These are phyloP conservation scores for Anthoptus insignis DNA, from an alignment of 2,888 invertebrate genomes.

Conservation along the genomic window DNA sequence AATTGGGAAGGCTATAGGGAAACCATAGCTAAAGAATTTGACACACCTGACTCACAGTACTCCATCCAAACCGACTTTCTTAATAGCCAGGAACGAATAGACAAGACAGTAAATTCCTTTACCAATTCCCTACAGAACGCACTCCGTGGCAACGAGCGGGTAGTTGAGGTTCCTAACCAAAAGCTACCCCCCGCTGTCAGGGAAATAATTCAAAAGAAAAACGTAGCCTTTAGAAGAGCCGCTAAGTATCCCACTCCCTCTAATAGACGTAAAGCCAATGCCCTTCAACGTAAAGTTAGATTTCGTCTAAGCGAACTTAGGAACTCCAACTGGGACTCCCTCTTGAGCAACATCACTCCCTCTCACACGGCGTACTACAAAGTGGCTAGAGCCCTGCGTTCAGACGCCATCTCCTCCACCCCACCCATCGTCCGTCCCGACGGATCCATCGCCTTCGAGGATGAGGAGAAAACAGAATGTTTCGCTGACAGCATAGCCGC, in stretches of 20 bases:
- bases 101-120: not conserved
- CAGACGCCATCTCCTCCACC: not conserved
- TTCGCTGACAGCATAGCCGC: not conserved
- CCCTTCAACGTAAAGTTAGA: no score
- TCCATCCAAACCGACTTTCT: not conserved
- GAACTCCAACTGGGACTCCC: not conserved
- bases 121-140: not conserved
- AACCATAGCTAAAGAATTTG: not conserved
- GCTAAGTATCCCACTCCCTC: no score
- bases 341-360: no score
- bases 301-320: no score
- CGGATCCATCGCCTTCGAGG: not conserved
- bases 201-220: no score
- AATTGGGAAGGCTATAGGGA: conserved; percentile 8
- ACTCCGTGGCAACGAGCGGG: not conserved
- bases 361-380: no score
- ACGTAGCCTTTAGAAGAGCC: no score
- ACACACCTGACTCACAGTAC: not conserved
- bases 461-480: not conserved
- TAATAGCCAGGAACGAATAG: not conserved
- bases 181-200: not conserved
- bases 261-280: no score
- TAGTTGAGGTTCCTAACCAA: not conserved
- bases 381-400: no score
- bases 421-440: not conserved